Evolutionary conservation across 2,113 vertebrate genomes (phyloP), one percentile per base, ranked within the genome.

Genomic region (Calidris pygmaea): DNA sequence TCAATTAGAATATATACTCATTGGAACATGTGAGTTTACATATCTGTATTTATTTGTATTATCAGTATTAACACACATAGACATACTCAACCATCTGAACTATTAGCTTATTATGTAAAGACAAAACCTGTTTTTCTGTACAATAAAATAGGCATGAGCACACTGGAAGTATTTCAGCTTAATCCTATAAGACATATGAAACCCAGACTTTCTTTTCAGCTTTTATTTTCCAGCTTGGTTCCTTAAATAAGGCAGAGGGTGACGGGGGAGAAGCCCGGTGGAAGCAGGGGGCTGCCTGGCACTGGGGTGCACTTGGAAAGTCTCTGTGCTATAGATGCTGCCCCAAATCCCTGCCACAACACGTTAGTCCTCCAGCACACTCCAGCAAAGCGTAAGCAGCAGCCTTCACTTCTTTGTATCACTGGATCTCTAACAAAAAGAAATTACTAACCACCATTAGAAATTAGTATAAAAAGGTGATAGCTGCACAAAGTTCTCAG

Each of bases 251-350:
- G 39, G 17, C 41, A 56, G 66, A 67, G 35, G 10, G 34, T 17
- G 3, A 39, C 52, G 27, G 13, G 13, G 56, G 29, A 78, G 30
- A 80, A 76, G 63, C 17, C 45, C 0, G 0, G n/a, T 21, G 27
- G 72, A 82, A 83, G 59, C 2, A 8, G 16, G 22, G 29, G 14
- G 17, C 39, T 74, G 37, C 27, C 34, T 79, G 8, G 7, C 55
- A 62, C 34, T 5, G 8, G 27, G 13, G 21, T 48, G 27, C 23
- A 18, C 19, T 72, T 16, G 15, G 50, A 83, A 79, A 34, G 32
- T 27, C 55, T 59, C 67, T 27, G 15, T 50, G n/a, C 9, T 23
- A 56, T 10, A 56, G 32, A 21, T 53, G 62, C 62, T 90, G 59
- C 41, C 56, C 56, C 47, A 74, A 48, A 72, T 52, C 65, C 48